Percentiles rank a stretch among this genome's conserved stretches.
phyloP scores from a whole-genome alignment of 1,140 invertebrate species.

The Antheraea pernyi region DNA sequence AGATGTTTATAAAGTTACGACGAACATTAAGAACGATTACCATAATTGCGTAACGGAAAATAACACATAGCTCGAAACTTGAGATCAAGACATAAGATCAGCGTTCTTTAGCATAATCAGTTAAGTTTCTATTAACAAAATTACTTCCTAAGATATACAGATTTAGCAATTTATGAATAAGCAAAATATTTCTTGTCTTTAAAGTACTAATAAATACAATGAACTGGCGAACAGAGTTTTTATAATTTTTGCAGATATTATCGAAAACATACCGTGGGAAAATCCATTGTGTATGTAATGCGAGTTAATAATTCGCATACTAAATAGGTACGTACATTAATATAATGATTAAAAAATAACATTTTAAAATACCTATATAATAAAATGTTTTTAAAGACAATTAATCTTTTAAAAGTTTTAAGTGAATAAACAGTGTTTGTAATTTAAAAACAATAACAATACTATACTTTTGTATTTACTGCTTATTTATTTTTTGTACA shows the following conservation, averaged over 20 bases:
- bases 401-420: no score
- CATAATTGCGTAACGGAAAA: conserved; percentile 32
- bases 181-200: not conserved
- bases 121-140: not conserved
- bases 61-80: not conserved
- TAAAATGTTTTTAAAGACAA: no score
- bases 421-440: no score
- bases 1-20: conserved; percentile 2
- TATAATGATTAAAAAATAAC: no score
- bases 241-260: not conserved
- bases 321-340: no score
- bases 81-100: not conserved
- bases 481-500: no score
- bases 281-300: not conserved
- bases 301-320: not conserved
- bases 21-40: conserved; percentile 28
- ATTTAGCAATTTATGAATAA: not conserved
- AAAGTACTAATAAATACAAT: not conserved
- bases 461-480: no score
- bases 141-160: not conserved
- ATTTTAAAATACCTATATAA: no score
- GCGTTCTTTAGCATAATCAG: not conserved
- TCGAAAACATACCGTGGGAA: not conserved
- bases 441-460: no score
- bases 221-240: not conserved